Base-by-base conservation (phyloP, 1,140 invertebrate species). In the Hyles euphorbiae region DNA sequence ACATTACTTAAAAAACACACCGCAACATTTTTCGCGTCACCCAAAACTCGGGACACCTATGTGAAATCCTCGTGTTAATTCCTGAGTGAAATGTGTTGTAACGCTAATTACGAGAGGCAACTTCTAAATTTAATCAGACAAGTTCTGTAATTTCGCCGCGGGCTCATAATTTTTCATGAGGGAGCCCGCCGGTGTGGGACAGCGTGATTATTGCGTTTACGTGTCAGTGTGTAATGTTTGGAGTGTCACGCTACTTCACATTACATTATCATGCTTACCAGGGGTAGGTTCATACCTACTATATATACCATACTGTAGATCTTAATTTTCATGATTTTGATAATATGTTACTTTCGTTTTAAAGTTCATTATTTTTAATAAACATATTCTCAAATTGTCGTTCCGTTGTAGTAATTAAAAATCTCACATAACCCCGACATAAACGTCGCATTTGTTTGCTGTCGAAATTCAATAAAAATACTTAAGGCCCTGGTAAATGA, bases 101-200 rank as follows among this genome's bases (percentile, higher is more conserved):
- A 68, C 64, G 61, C 74, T 84, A 87, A 85, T 87, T 85, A 84
- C 76, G n/a, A 46, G 44, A 52, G 56, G 60, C 79, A 87, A 87
- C 76, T 87, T 84, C 73, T 80, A 81, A 83, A 87, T 85, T 87
- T 87, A 84, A 85, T 85, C 78, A 85, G 75, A 73, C 80, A 83
- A 87, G 58, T 87, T 85, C 59, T 54, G 67, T 70, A 76, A 82
- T 83, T 81, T 67, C 78, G 58, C 66, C 60, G 40, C 56, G 67
- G 70, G 69, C 71, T 69, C 70, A 78, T 81, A 79, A 83, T 86
- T 86, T 86, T 86, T 86, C 75, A 83, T 79, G 74, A 79, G 65
- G 34, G 32, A 58, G 36, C 36, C 4, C 36, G 36, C 36, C 55
- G 58, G 34, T 46, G 51, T 7, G 33, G 55, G 45, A 49, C 33